Base-by-base conservation (phyloP, 2,797 vertebrate species). In the Hemibagrus guttatus region DNA sequence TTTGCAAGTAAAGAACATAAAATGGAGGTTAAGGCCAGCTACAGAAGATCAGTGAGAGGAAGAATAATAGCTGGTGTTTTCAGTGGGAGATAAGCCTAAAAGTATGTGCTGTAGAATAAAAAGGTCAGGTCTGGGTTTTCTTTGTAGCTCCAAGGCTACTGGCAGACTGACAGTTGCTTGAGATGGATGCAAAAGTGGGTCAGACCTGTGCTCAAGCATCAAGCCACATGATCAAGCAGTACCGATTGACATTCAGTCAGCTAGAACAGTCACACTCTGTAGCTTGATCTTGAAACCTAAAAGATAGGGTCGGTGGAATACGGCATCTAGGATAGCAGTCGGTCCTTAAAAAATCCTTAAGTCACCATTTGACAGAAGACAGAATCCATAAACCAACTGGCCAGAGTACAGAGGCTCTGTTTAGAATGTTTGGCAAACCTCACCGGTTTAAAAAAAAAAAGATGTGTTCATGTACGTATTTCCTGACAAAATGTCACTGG, bases 401-500 rank as follows among this genome's bases (percentile, higher is more conserved):
- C 52, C 42, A 87, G 35, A 54, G 80, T 59, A 58, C 81, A 85
- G 58, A 79, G 83, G n/a, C 42, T 64, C 42, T 71, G 66, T 78
- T 11, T 19, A 78, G 56, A 56, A 81, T 82, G 80, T 52, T 66
- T 82, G 16, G 80, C 42, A 66, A 52, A 66, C 52, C 61, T 66
- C 26, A 26, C 16, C 9, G 11, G 26, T 26, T 89, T 39, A 31
- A 81, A 58, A 21, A 83, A 85, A 39, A 26, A 26, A 14, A 14
- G 56, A 42, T 63, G 76, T 63, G 85, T 86, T 81, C 85, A 88
- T 87, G 78, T 83, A 83, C 76, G 83, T 83, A 81, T 64, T 64
- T 64, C 87, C 72, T 82, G 85, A 81, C 76, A 87, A 91, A 88
- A 91, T 90, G 91, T 89, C 79, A 87, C 49, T 82, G 87, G 84